These are phyloP conservation scores for Notarius quadriscutis DNA, from an alignment of 2,113 vertebrate genomes.

Conservation along the genomic window DNA sequence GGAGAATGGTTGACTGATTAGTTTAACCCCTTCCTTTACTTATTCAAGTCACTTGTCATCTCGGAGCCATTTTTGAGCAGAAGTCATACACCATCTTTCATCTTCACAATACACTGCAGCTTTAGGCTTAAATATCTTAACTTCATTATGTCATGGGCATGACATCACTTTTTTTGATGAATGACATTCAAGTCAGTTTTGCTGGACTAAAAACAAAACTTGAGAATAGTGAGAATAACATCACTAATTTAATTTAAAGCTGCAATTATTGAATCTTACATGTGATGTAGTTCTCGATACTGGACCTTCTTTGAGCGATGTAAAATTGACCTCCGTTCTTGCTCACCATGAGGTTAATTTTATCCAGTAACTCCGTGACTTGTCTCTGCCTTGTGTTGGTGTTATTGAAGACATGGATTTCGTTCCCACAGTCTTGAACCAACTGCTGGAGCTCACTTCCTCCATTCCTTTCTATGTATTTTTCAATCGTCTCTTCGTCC, in stretches of 20 bases:
- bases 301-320: neutral
- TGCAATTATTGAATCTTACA: neutral
- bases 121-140: neutral
- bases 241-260: neutral
- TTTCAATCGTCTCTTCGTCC: conserved; percentile 1
- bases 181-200: too few species aligned
- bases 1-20: too few species aligned
- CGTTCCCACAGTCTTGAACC: neutral
- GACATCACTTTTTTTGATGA: too few species aligned
- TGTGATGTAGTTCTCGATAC: neutral
- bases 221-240: neutral
- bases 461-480: neutral
- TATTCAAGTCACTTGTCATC: too few species aligned
- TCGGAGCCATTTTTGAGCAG: too few species aligned
- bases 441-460: neutral
- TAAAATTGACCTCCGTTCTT: neutral
- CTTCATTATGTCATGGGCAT: too few species aligned
- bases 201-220: too few species aligned
- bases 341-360: neutral
- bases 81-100: neutral
- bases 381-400: neutral
- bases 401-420: neutral
- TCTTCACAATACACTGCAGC: neutral
- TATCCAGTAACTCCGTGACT: neutral
- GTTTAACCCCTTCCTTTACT: too few species aligned